phyloP scores from a whole-genome alignment of 2,888 invertebrate genomes.

The Perizoma affinitatum region DNA sequence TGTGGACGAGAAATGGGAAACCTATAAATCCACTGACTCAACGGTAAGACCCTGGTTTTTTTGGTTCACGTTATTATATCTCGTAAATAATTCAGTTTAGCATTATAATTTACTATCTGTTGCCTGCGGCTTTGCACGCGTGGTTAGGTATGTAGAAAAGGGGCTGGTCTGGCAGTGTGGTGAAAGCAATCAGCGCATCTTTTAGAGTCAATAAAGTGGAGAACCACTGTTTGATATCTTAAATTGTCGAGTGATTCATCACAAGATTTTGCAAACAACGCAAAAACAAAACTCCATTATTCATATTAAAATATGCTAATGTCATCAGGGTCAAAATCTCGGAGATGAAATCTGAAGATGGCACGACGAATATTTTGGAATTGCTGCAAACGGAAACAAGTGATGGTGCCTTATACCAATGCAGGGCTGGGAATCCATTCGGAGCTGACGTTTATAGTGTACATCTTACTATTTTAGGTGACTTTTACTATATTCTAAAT shows the following conservation, averaged over 20 bases:
- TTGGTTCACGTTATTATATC: no score
- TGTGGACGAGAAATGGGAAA: constrained; percentile 91
- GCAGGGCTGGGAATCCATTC: constrained; percentile 77
- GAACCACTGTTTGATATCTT: no score
- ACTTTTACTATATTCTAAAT: constrained; percentile 24
- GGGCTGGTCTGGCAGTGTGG: no score
- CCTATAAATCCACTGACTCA: constrained; percentile 86
- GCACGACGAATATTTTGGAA: constrained; percentile 70
- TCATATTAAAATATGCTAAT: constrained; percentile 10
- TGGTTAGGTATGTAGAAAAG: no score
- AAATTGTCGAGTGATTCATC: constrained; percentile 4
- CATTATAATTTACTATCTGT: no score
- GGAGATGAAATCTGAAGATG: constrained; percentile 75
- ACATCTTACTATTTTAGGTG: constrained; percentile 73
- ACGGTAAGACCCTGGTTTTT: constrained; percentile 53
- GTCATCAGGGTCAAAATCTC: constrained; percentile 71
- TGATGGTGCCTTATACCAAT: constrained; percentile 77
- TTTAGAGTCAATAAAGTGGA: no score
- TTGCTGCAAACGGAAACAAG: constrained; percentile 71
- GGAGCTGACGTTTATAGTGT: constrained; percentile 75
- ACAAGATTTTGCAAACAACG: not conserved
- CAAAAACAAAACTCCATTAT: not conserved
- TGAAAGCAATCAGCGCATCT: no score
- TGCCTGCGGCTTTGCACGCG: no score
- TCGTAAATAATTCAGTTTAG: no score